Evolutionary conservation across 1,140 invertebrate genomes (phyloP), one percentile per base, ranked within the genome.

Genomic region (Popillia japonica): DNA sequence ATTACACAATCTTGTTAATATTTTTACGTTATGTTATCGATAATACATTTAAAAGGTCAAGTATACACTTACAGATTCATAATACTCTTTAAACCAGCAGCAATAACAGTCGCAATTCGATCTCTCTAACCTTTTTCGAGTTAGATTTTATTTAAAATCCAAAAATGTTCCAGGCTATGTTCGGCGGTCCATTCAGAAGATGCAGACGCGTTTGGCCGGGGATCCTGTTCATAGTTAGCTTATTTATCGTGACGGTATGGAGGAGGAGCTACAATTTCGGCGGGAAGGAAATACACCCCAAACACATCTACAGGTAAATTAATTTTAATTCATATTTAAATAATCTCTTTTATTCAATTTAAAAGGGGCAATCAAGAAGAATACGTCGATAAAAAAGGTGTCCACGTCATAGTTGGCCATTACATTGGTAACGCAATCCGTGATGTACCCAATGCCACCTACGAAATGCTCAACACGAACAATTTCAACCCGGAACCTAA

Each of bases 391-490:
- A 90, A 90, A 72, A 90, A 88, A 83, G 94, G 94, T 40, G 90
- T 94, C 84, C 90, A 91, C 81, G 94, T 96, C 6, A 92, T 96
- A 27, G 93, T 96, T 23, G 95, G 94, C 1, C 94, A 95, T 87
- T 96, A 96, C 86, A 90, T 95, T 81, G 94, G 94, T 22, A 83
- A 84, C 44, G 76, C 83, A 0, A 76, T 81, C 8, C 77, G 82
- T 10, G 81, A 83, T 59, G 78, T 86, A 41, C 85, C 85, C 0
- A 85, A 85, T 77, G 85, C 84, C 9, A 83, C 82, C 27, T 79
- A 84, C 95, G 96, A 96, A 83, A 87, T 95, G 79, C 89, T 97
- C 80, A 95, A 97, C 85, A 88, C 90, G 78, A 97, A 97, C 86
- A 91, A 93, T 86, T 98, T 94, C 86, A 85, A 91, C 72, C 96